Percentiles rank a stretch among this genome's conserved stretches.
Evolutionary conservation across 1,140 invertebrate genomes (phyloP).

Genomic region (Belonocnema kinseyi): DNA sequence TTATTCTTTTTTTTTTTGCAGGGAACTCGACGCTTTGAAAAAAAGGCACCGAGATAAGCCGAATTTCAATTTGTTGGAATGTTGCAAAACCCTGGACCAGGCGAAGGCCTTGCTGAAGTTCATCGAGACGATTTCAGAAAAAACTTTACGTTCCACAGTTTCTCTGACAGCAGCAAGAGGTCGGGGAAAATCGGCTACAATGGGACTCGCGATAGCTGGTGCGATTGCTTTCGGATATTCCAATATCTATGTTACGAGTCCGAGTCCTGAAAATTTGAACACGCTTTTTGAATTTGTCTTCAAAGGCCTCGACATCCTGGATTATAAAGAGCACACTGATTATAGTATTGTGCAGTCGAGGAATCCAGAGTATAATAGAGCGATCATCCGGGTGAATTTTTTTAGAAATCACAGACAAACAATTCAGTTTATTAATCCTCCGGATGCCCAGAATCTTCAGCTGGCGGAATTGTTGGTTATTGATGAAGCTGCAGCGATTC

Average conservation of each 20-base stretch:
- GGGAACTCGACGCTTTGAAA: conserved; percentile 78
- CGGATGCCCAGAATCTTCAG: conserved; percentile 90
- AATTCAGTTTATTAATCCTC: conserved; percentile 97
- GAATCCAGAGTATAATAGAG: conserved; percentile 98
- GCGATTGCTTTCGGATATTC: conserved; percentile 94
- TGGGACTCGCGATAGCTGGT: conserved; percentile 94
- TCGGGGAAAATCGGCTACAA: conserved; percentile 97
- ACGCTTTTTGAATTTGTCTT: conserved; percentile 98
- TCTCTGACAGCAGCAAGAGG: conserved; percentile 97
- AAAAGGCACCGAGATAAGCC: conserved; percentile 91
- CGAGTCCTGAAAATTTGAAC: conserved; percentile 98
- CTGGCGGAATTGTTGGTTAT: conserved; percentile 97
- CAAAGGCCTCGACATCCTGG: conserved; percentile 96
- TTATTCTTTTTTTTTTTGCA: too few species aligned
- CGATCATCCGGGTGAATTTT: conserved; percentile 95
- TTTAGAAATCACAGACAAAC: conserved; percentile 96
- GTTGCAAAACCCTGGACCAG: conserved; percentile 96
- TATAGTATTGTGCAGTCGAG: conserved; percentile 97
- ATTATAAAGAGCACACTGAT: conserved; percentile 97
- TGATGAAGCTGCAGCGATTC: conserved; percentile 99
- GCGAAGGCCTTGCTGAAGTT: conserved; percentile 95
- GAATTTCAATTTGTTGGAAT: conserved; percentile 91
- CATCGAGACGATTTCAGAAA: conserved; percentile 96
- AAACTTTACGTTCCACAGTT: conserved; percentile 91
- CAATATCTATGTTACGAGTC: conserved; percentile 98